Base-by-base conservation (phyloP, 2,888 invertebrate species). In the Anticlea derivata region DNA sequence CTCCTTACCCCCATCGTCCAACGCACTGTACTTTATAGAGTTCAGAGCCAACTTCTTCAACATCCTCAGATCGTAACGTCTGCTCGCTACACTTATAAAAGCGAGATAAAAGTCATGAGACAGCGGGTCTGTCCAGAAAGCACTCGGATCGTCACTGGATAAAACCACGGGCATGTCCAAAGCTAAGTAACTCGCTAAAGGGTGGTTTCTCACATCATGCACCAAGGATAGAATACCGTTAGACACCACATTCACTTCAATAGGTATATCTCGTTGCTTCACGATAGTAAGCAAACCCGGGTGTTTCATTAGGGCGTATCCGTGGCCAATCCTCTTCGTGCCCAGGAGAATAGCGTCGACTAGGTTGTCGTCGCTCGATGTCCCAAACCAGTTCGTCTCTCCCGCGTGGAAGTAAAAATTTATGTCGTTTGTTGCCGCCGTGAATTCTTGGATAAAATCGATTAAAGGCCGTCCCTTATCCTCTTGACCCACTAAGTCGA, bases 401-500 rank as follows among this genome's bases (percentile, higher is more conserved):
- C 96, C 96, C 0, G 95, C 95, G 70, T 96, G 96, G 61, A 96
- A 95, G 67, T 93, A 96, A 64, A 92, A 94, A 35, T 93, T 88
- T 7, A 95, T 83, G 1, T 91, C 78, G 0, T 88, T 78, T 27
- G 92, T 89, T 0, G 91, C 77, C 24, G 83, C 73, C 7, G 87
- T 66, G 13, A 96, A 69, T 41, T 91, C 75, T 0, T 93, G 87
- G 0, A 93, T 75, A 57, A 93, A 95, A 10, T 93, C 90, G 6
- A 81, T 67, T 0, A 96, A 78, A 0, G 95, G 93, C 12, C 86
- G 82, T 0, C 96, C 96, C 52, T 90, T 75, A 66, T 96, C 96
- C 75, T 96, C 96, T 66, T 95, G 95, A 0, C 96, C 96, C 0
- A 96, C 95, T 45, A 97, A 89, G 84, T 96, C 96, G 61, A 96